Percentiles rank a stretch among this genome's conserved stretches.
These are phyloP conservation scores for Micromesistius poutassou DNA, from an alignment of 2,797 vertebrate genomes.

Conservation along the genomic window DNA sequence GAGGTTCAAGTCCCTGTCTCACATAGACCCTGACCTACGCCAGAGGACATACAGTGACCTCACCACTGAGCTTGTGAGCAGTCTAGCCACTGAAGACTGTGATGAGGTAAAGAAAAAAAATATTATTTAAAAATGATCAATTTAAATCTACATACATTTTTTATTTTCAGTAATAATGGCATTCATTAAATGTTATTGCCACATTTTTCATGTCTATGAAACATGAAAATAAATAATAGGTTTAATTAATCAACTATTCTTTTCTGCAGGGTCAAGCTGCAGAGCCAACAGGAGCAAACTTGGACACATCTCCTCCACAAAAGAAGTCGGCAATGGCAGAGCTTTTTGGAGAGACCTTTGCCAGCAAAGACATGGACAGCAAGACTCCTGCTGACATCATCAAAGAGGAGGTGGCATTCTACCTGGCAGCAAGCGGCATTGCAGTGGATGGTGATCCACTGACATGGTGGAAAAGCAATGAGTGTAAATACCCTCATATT, in stretches of 20 bases:
- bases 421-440: conserved; percentile 22
- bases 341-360: conserved; percentile 32
- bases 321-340: conserved; percentile 26
- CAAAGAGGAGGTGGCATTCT: conserved; percentile 25
- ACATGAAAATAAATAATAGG: background rate
- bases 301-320: conserved; percentile 13
- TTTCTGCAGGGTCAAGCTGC: conserved; percentile 24
- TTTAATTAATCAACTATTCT: conserved; percentile 5
- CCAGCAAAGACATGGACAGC: conserved; percentile 7
- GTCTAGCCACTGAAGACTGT: background rate
- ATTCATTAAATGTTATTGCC: no score
- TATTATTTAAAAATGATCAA: background rate
- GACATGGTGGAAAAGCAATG: conserved; percentile 28
- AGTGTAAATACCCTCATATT: conserved; percentile 19
- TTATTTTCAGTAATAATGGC: no score
- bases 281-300: conserved; percentile 18
- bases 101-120: no score
- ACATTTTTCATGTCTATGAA: no score
- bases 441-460: conserved; percentile 30
- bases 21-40: background rate
- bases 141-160: no score
- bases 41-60: background rate
- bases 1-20: background rate
- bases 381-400: conserved; percentile 19
- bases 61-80: background rate